Conservation (phyloP, 2,113 vertebrate species). For the Odontophorus gujanensis region DNA sequence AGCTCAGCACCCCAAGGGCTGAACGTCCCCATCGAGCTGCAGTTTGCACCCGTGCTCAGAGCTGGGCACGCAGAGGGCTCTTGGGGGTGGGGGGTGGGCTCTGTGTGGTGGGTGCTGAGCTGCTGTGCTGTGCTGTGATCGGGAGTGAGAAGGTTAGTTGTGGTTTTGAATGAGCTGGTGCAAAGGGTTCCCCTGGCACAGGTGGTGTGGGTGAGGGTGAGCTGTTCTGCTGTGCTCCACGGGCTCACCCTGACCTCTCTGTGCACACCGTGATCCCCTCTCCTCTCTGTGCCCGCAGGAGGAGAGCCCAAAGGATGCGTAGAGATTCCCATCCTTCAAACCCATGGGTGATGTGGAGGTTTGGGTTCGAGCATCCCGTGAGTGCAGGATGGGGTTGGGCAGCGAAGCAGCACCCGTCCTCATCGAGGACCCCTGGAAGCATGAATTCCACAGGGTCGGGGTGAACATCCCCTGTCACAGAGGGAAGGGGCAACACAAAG, state of each 20-base stretch:
- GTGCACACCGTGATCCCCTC: not conserved
- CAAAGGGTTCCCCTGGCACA: not conserved
- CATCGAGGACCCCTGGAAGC: not conserved
- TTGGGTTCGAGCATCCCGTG: too few species aligned
- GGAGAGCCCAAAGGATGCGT: not conserved
- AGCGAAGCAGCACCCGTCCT: not conserved
- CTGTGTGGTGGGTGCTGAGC: accelerated
- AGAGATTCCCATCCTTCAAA: not conserved
- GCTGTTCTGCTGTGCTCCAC: not conserved
- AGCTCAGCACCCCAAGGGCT: not conserved
- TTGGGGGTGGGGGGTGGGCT: not conserved
- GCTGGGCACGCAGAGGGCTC: not conserved
- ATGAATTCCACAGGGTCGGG: not conserved
- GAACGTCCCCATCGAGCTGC: not conserved
- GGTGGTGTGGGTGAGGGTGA: not conserved
- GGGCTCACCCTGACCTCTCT: not conserved
- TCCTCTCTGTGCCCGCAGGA: not conserved
- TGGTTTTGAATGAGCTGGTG: not conserved
- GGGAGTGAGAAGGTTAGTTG: accelerated
- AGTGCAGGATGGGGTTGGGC: not conserved
- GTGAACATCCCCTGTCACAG: not conserved
- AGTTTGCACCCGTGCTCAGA: accelerated
- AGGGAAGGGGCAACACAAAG: not conserved
- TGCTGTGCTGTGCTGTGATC: not conserved
- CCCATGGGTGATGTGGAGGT: not conserved